Evolutionary conservation across 2,888 invertebrate species (phyloP), one percentile per base, ranked within the genome.

Genomic region (Diabrotica balteata): DNA sequence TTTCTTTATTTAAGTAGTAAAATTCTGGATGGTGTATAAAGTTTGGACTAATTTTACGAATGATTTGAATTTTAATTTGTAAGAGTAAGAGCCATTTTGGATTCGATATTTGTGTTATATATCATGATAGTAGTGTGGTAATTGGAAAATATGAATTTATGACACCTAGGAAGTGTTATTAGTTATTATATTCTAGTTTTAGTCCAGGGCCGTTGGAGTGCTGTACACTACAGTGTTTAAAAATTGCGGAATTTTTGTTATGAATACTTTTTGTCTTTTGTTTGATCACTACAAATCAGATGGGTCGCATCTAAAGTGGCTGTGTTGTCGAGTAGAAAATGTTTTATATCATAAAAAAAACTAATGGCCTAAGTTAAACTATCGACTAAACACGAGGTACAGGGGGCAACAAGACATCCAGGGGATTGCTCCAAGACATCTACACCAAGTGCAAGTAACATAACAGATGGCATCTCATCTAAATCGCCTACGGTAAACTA

Each of bases 401-500:
- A 77, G 77, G 78, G 78, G 76, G 74, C 73, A 73, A 74, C 73
- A 76, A 78, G 77, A 81, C 80, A 82, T 80, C 80, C 79, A 82
- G 75, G 77, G 79, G 76, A 79, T 78, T 79, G 78, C 77, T 79
- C 80, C 82, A 81, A 80, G 77, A 82, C 81, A 82, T 78, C 82
- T 83, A 83, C 80, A 82, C 79, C 81, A 82, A 80, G 82, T 82
- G 82, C 83, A 74, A 70, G 52, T 71, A 75, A 82, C 80, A 83
- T 78, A 82, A 80, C 81, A 82, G 77, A 79, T 80, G 77, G 79
- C 81, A 83, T 81, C 79, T 80, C 81, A 82, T 79, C 82, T 80
- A 81, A 80, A 74, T 81, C 80, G 81, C 82, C 82, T 82, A 82
- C 83, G 83, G 82, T 80, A 84, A 86, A 84, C 87, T 87, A 87